Evolutionary conservation across 2,888 invertebrate genomes (phyloP), one percentile per base, ranked within the genome.

Genomic region (Pyrocoelia pectoralis): DNA sequence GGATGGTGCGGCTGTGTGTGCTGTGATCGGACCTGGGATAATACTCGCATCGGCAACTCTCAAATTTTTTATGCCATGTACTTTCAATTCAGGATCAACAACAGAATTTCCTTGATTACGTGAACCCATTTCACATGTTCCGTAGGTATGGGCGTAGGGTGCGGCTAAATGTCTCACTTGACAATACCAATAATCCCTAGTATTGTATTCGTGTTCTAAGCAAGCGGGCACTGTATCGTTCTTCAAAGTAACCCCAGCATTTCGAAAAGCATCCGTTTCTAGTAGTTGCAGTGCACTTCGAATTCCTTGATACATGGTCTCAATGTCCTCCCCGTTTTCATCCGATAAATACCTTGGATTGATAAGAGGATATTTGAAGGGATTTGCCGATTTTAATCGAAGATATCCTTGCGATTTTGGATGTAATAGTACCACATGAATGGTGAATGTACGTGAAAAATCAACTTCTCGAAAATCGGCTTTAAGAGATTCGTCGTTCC

Each of bases 121-220:
- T 2, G 49, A 1, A 13, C 41, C 41, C 41, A 41, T 41, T 41
- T 87, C 89, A 70, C 89, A 88, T 0, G 89, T 89, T 1, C 89
- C 86, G 49, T 1, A 9, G 6, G 89, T 88, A 76, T 90, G 90
- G 89, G 88, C 1, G 87, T 80, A 0, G 88, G 86, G 18, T 87
- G 73, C 0, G 85, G 83, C 43, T 88, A 82, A 1, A 88, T 77
- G 24, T 85, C 82, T 41, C 2, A 41, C 8, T 1, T 3, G 13
- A 72, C 91, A 91, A 70, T 86, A 86, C 89, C 90, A 89, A 72
- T 90, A 91, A 1, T 80, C 82, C 68, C 89, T 88, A 13, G 84
- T 84, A 52, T 81, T 84, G 68, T 86, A 88, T 18, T 81, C 72
- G 72, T 80, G 82, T 70, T 82, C 75, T 13, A 79, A 77, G 72